Conservation (phyloP, 2,888 invertebrate species). For the Parnassius apollo region DNA sequence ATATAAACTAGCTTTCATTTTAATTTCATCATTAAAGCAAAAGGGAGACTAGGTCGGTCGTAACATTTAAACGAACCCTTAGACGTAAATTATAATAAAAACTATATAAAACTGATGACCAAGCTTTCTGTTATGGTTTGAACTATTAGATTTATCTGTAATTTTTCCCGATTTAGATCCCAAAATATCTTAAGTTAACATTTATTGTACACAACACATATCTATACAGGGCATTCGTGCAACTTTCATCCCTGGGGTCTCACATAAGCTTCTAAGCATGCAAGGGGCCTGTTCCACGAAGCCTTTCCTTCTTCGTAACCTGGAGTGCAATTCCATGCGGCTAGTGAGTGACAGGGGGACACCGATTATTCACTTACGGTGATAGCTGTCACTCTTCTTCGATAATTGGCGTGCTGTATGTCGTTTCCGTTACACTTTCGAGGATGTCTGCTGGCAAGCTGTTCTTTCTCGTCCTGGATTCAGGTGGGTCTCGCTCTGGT, state of each 20-base stretch:
- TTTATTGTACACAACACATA: slow-evolving; percentile 57
- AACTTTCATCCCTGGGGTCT: slow-evolving; percentile 59
- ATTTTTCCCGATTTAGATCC: neutral
- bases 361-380: slow-evolving; percentile 71
- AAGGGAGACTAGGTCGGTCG: no score
- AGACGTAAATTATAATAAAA: neutral
- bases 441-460: slow-evolving; percentile 71
- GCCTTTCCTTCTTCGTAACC: slow-evolving; percentile 56
- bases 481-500: slow-evolving; percentile 75
- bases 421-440: slow-evolving; percentile 56
- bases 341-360: slow-evolving; percentile 70
- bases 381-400: slow-evolving; percentile 72
- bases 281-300: slow-evolving; percentile 72
- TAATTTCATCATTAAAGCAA: no score
- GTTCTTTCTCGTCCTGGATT: slow-evolving; percentile 68
- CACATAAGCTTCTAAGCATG: slow-evolving; percentile 78
- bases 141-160: neutral
- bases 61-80: neutral
- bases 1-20: neutral
- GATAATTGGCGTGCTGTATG: slow-evolving; percentile 41
- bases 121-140: neutral
- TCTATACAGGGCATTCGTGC: slow-evolving; percentile 67
- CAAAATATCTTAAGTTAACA: slow-evolving; percentile 19
- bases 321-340: slow-evolving; percentile 71
- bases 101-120: neutral